Conservation (phyloP, 2,113 vertebrate species). For the Reinhardtius hippoglossoides region DNA sequence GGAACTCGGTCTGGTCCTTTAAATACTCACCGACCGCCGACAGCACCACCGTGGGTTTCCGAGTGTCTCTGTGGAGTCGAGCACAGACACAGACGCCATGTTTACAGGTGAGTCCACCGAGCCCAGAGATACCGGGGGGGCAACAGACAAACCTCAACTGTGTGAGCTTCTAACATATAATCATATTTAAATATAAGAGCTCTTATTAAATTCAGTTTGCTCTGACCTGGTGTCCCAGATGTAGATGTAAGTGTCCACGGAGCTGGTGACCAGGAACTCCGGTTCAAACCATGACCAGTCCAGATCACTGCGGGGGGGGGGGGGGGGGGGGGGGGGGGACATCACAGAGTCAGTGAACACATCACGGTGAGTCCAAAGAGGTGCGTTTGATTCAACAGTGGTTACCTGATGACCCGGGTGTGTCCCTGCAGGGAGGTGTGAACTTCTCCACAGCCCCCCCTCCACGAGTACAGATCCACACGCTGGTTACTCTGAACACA, state of each 20-base stretch:
- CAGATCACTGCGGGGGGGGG: slow-evolving; percentile 86
- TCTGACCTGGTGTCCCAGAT: slow-evolving; percentile 98
- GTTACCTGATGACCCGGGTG: slow-evolving; percentile 96
- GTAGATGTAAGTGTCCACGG: slow-evolving; percentile 98
- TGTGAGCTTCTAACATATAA: neutral
- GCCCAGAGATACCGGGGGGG: too few relatives aligned
- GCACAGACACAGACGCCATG: slow-evolving; percentile 1
- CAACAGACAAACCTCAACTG: neutral
- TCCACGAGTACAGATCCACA: slow-evolving; percentile 96
- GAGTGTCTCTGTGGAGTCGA: slow-evolving; percentile 88
- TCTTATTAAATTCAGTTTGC: neutral
- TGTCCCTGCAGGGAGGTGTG: slow-evolving; percentile 95
- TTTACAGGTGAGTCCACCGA: too few relatives aligned
- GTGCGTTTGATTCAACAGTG: neutral
- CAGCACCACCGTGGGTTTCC: slow-evolving; percentile 91
- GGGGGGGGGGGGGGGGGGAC: neutral
- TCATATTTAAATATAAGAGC: neutral
- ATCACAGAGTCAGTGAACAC: neutral
- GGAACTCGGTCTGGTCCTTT: neutral
- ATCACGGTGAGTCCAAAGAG: neutral
- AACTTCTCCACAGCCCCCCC: slow-evolving; percentile 89
- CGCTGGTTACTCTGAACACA: slow-evolving; percentile 93
- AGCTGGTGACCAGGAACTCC: slow-evolving; percentile 95
- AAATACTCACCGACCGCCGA: slow-evolving; percentile 93
- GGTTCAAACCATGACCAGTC: slow-evolving; percentile 98